Conservation (phyloP, 2,888 invertebrate species). For the Lycocerus yunnanus region DNA sequence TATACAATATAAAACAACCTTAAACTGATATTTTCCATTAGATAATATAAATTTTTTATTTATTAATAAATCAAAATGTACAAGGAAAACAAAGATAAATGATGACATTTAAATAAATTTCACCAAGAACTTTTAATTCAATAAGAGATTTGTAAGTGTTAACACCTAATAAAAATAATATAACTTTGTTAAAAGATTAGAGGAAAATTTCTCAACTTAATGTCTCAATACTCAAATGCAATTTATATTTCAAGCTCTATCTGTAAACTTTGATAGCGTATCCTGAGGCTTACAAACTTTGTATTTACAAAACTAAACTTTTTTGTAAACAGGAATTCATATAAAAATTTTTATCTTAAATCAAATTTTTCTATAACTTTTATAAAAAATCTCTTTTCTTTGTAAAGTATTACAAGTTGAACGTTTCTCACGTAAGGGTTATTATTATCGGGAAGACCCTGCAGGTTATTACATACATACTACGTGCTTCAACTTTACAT, state of each 20-base stretch:
- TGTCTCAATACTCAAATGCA: slow-evolving; percentile 2
- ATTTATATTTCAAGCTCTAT: not conserved
- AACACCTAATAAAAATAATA: not conserved
- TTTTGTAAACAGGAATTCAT: not conserved
- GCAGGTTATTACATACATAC: not conserved
- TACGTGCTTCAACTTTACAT: not conserved
- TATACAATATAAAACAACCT: too few relatives aligned
- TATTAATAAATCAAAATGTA: not conserved
- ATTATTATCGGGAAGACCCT: not conserved
- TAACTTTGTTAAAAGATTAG: not conserved
- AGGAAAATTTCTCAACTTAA: not conserved
- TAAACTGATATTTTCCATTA: not conserved
- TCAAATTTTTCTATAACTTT: not conserved
- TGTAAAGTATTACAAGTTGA: not conserved
- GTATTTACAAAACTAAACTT: not conserved
- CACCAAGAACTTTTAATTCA: not conserved
- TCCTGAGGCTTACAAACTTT: slow-evolving; percentile 1
- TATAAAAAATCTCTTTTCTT: not conserved
- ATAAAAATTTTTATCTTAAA: not conserved
- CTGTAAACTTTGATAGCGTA: not conserved
- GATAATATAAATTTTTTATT: not conserved
- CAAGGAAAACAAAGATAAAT: not conserved
- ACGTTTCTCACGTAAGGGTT: not conserved
- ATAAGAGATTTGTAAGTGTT: not conserved
- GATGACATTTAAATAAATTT: not conserved